Conservation (phyloP, 2,888 invertebrate species). For the Pyrrhia umbra region DNA sequence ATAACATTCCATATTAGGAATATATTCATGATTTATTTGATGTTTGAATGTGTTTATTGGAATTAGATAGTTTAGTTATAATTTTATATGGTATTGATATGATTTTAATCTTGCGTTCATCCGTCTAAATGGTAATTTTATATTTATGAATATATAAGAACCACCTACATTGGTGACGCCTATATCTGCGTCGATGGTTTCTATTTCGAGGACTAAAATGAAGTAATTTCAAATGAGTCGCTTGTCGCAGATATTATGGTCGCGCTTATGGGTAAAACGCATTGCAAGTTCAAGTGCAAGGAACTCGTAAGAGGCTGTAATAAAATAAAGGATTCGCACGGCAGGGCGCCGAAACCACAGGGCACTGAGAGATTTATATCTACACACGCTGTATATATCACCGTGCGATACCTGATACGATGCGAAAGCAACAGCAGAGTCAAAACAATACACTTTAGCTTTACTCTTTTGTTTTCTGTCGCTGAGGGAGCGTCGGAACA, state of each 20-base stretch:
- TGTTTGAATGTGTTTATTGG: slow-evolving; percentile 38
- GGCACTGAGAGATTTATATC: slow-evolving; percentile 66
- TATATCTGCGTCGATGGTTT: slow-evolving; percentile 13
- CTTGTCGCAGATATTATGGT: slow-evolving; percentile 24
- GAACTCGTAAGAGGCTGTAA: slow-evolving; percentile 78
- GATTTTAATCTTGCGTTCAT: slow-evolving; percentile 44
- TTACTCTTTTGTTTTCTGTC: slow-evolving; percentile 59
- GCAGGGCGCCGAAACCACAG: slow-evolving; percentile 78
- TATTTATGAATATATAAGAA: slow-evolving; percentile 26
- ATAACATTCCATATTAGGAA: slow-evolving; percentile 41
- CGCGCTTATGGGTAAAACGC: slow-evolving; percentile 51
- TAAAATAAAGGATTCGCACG: slow-evolving; percentile 80
- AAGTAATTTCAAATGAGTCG: slow-evolving; percentile 25
- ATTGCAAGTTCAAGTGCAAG: slow-evolving; percentile 76
- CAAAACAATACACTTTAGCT: slow-evolving; percentile 69
- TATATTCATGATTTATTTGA: slow-evolving; percentile 49
- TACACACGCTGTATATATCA: slow-evolving; percentile 61
- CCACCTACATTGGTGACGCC: slow-evolving; percentile 14
- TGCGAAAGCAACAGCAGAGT: slow-evolving; percentile 58
- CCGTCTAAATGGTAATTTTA: slow-evolving; percentile 41
- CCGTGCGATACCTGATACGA: slow-evolving; percentile 70
- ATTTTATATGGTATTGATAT: slow-evolving; percentile 52
- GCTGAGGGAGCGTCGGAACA: slow-evolving; percentile 30
- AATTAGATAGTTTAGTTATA: slow-evolving; percentile 32
- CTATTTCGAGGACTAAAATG: slow-evolving; percentile 18